A percentile compares a stretch with the other conserved stretches of the same genome.
These are phyloP conservation scores for Dendrocopos noguchii DNA, from an alignment of 2,113 vertebrate species.

Conservation along the genomic window DNA sequence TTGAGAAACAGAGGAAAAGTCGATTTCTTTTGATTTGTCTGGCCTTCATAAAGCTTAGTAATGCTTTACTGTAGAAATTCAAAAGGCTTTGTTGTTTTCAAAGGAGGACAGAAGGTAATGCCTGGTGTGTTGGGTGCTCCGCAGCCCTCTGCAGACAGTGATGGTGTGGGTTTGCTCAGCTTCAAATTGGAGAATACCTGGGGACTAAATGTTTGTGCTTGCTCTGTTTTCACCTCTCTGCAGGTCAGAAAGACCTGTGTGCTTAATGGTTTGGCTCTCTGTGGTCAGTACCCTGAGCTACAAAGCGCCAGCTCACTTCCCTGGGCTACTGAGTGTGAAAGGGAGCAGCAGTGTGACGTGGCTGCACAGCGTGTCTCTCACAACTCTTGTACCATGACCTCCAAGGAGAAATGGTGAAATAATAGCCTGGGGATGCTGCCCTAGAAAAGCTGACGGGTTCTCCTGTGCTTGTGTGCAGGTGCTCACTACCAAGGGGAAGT, in stretches of 20 bases:
- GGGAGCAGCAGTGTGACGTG: accelerated
- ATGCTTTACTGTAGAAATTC: background rate
- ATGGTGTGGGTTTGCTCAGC: background rate
- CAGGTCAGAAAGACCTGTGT: background rate
- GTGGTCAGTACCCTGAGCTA: background rate
- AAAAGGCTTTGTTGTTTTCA: constrained; percentile 8
- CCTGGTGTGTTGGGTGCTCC: background rate
- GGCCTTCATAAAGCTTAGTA: background rate
- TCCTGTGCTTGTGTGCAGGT: background rate
- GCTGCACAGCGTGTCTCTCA: background rate
- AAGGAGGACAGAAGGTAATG: background rate
- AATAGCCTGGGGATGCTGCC: background rate
- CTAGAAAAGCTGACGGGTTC: background rate
- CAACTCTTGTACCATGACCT: background rate
- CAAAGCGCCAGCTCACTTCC: background rate
- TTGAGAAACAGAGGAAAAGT: background rate
- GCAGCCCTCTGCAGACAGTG: background rate
- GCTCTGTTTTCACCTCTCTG: background rate
- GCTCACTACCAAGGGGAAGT: background rate
- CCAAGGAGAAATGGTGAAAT: background rate
- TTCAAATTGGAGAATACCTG: constrained; percentile 2
- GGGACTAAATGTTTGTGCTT: background rate
- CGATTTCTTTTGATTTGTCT: background rate
- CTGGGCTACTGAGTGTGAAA: background rate
- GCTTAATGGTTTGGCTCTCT: background rate